These are phyloP conservation scores for Athalia rosae DNA, from an alignment of 2,888 invertebrate species.

Conservation along the genomic window DNA sequence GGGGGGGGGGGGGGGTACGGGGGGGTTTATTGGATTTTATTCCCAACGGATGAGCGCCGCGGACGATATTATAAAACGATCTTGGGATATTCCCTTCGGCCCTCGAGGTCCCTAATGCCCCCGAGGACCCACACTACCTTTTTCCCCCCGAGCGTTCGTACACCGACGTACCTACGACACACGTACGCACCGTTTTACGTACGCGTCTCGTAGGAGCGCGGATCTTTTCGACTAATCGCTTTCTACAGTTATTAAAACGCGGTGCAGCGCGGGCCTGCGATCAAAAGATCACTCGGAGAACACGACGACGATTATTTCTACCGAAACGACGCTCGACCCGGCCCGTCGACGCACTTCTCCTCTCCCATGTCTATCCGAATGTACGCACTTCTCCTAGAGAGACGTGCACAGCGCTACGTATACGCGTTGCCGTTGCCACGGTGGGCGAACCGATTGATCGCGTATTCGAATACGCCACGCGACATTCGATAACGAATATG, in stretches of 20 bases:
- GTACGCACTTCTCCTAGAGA: no score
- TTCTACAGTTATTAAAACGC: conserved; percentile 40
- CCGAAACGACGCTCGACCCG: background rate
- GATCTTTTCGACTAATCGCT: conserved; percentile 42
- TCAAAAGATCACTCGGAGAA: conserved; percentile 15
- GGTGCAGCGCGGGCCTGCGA: conserved; percentile 19
- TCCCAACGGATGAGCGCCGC: conserved; percentile 58
- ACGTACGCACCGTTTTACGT: no score
- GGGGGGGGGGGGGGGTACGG: conserved; percentile 47
- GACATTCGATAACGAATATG: background rate
- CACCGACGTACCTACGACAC: no score
- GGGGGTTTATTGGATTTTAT: conserved; percentile 55
- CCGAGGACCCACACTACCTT: conserved; percentile 54
- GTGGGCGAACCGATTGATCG: background rate
- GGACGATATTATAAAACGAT: conserved; percentile 47
- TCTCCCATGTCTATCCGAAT: no score
- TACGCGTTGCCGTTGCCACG: no score
- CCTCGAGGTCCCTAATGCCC: conserved; percentile 40
- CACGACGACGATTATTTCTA: conserved; percentile 24
- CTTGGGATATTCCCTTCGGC: conserved; percentile 39
- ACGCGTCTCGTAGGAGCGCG: background rate
- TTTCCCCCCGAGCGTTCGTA: background rate
- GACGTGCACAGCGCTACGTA: no score
- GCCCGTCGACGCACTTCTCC: background rate
- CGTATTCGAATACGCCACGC: background rate